Conservation (phyloP, 2,113 vertebrate species). For the Macroglossus sobrinus region DNA sequence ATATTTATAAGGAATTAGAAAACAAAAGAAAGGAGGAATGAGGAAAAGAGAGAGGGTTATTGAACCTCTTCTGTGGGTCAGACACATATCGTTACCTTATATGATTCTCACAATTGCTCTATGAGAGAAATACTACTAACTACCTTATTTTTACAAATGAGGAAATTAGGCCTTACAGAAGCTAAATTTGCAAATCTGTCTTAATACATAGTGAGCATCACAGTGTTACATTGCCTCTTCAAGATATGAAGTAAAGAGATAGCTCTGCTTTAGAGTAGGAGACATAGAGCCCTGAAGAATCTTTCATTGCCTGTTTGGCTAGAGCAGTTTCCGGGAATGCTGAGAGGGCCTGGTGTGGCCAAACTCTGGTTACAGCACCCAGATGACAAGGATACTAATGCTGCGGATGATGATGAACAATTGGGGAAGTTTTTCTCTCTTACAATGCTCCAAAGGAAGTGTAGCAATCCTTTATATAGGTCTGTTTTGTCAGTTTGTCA, state of each 20-base stretch:
- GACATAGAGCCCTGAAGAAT: background rate
- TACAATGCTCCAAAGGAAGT: background rate
- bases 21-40: constrained; percentile 30
- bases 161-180: background rate
- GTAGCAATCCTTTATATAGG: background rate
- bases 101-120: background rate
- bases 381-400: background rate
- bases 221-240: background rate
- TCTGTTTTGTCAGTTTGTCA: constrained; percentile 45
- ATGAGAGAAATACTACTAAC: background rate
- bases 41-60: background rate
- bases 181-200: background rate
- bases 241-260: background rate
- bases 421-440: background rate
- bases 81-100: background rate
- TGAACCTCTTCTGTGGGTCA: background rate
- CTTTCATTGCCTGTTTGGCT: background rate
- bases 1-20: constrained; percentile 38
- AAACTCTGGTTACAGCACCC: background rate
- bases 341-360: background rate
- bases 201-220: background rate
- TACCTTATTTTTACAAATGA: background rate
- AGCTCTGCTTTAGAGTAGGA: background rate
- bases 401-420: background rate
- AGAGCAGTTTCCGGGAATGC: background rate